Percentiles rank a stretch among this genome's conserved stretches.
phyloP scores from a whole-genome alignment of 2,888 invertebrate species.

The Synergus itoensis region DNA sequence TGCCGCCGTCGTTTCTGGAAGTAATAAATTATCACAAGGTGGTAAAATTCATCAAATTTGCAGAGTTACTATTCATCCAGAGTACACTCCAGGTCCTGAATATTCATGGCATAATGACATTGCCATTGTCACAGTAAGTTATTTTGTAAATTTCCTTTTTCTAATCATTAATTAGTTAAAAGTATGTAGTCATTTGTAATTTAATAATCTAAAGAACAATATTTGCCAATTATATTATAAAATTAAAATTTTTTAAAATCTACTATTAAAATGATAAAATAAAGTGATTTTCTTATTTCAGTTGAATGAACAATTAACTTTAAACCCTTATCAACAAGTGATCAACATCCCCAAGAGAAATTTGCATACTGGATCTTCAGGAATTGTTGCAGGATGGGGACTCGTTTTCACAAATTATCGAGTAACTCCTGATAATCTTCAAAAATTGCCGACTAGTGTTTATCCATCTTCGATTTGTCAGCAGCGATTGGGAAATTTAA shows the following conservation, averaged over 20 bases:
- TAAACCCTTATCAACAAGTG: slow-evolving; percentile 28
- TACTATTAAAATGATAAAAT: slow-evolving; percentile 11
- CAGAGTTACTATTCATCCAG: slow-evolving; percentile 29
- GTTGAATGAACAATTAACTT: slow-evolving; percentile 7
- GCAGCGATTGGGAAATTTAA: neutral
- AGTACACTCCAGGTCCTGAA: slow-evolving; percentile 22
- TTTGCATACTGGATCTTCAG: neutral
- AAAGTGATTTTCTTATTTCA: slow-evolving; percentile 17
- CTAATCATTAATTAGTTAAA: too few species aligned
- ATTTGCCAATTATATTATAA: too few species aligned
- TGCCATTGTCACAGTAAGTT: slow-evolving; percentile 41
- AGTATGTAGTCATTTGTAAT: too few species aligned
- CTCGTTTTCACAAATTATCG: neutral
- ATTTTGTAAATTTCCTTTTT: neutral
- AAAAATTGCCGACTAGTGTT: slow-evolving; percentile 26
- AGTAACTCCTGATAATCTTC: slow-evolving; percentile 1
- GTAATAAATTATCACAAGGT: slow-evolving; percentile 14
- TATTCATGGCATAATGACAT: slow-evolving; percentile 22
- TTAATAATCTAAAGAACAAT: too few species aligned
- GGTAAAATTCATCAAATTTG: slow-evolving; percentile 9
- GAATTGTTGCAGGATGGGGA: slow-evolving; percentile 44
- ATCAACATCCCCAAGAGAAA: slow-evolving; percentile 36
- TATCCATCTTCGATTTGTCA: slow-evolving; percentile 23
- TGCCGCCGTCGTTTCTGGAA: neutral
- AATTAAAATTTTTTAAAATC: neutral